Evolutionary conservation across 64 coral and sea anemone genomes (phyloP).

Genomic region (Porites lutea): DNA sequence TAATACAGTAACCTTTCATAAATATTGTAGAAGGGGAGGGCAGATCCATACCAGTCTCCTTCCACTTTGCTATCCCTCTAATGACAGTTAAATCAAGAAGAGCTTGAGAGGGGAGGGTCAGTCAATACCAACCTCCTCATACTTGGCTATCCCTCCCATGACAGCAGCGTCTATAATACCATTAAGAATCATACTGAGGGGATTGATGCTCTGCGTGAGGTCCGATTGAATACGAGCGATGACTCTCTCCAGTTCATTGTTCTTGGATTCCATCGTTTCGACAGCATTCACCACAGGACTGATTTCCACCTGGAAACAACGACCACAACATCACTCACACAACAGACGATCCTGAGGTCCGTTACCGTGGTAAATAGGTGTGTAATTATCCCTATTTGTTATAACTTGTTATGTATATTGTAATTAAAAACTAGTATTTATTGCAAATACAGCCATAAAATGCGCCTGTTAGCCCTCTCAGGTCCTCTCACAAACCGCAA

Average conservation of each 20-base stretch:
- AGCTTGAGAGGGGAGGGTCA: slow-evolving; percentile 12
- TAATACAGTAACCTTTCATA: too few relatives aligned
- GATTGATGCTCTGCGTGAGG: slow-evolving; percentile 74
- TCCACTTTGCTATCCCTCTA: slow-evolving; percentile 77
- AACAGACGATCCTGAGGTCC: not conserved
- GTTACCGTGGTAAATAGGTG: too few relatives aligned
- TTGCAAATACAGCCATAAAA: too few relatives aligned
- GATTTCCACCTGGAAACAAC: slow-evolving; percentile 78
- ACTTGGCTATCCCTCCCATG: slow-evolving; percentile 96
- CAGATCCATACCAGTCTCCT: not conserved
- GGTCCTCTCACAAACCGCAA: too few relatives aligned
- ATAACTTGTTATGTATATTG: too few relatives aligned
- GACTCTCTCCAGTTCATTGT: slow-evolving; percentile 78
- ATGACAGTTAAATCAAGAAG: slow-evolving; percentile 78
- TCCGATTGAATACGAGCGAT: slow-evolving; percentile 70
- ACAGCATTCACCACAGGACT: slow-evolving; percentile 91
- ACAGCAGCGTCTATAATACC: slow-evolving; percentile 98
- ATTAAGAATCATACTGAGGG: slow-evolving; percentile 95
- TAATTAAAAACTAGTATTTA: too few relatives aligned
- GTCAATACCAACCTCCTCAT: slow-evolving; percentile 61
- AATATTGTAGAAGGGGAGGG: too few relatives aligned
- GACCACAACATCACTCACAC: not conserved
- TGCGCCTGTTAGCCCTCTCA: too few relatives aligned
- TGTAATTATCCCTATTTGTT: too few relatives aligned
- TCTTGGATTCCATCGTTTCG: slow-evolving; percentile 94